These are phyloP conservation scores for Poecilia latipinna DNA, from an alignment of 2,113 vertebrate genomes.

Conservation along the genomic window DNA sequence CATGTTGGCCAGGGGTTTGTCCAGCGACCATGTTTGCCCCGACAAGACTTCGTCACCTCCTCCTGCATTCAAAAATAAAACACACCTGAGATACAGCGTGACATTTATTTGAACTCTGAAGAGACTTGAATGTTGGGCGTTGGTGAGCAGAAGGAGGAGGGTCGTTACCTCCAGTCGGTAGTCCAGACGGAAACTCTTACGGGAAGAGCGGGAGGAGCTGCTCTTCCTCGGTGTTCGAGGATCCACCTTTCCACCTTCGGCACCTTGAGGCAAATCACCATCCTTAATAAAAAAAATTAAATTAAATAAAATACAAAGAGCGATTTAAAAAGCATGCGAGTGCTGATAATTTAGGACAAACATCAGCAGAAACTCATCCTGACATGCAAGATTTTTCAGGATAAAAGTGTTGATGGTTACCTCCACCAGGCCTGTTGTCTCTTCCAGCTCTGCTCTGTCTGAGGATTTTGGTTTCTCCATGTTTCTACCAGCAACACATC, in stretches of 20 bases:
- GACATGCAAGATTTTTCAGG: too few species aligned
- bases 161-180: slow-evolving; percentile 67
- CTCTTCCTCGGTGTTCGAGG: slow-evolving; percentile 50
- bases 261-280: slow-evolving; percentile 34
- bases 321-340: not conserved
- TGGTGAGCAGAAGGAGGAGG: not conserved
- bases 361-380: not conserved
- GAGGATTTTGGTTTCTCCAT: slow-evolving; percentile 67
- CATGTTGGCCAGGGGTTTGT: slow-evolving; percentile 76
- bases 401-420: slow-evolving; percentile 33
- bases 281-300: slow-evolving; percentile 26
- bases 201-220: slow-evolving; percentile 68
- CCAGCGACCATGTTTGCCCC: slow-evolving; percentile 71
- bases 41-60: slow-evolving; percentile 71
- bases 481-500: slow-evolving; percentile 38
- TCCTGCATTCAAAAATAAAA: slow-evolving; percentile 47
- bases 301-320: not conserved
- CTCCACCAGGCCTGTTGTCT: slow-evolving; percentile 49
- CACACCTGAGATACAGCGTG: not conserved
- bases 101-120: not conserved
- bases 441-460: slow-evolving; percentile 45
- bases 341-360: not conserved
- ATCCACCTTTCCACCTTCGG: slow-evolving; percentile 48
- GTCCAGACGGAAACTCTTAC: slow-evolving; percentile 73
- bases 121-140: not conserved